Evolutionary conservation across 2,888 invertebrate species (phyloP).

Genomic region (Epistrophe grossulariae): DNA sequence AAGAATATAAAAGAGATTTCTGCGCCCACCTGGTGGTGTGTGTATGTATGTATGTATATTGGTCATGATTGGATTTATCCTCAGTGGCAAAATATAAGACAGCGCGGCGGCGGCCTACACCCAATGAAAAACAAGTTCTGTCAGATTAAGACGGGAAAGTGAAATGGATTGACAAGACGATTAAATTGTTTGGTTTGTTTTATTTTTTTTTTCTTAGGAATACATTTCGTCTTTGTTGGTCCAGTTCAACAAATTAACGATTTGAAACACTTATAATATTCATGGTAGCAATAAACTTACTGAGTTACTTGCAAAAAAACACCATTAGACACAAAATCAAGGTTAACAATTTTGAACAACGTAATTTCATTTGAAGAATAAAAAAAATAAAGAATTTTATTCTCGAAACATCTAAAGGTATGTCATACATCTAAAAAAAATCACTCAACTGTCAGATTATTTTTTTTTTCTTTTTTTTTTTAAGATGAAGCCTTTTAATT

Average conservation of each 20-base stretch:
- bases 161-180: constrained; percentile 46
- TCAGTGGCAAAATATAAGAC: background rate
- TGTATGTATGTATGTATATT: background rate
- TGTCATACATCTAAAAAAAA: background rate
- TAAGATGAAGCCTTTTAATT: background rate
- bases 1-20: constrained; percentile 2
- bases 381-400: too few relatives aligned
- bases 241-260: background rate
- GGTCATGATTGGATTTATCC: constrained; percentile 9
- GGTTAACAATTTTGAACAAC: background rate
- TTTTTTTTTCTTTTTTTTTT: background rate
- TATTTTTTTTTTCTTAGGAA: background rate
- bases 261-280: constrained; percentile 2
- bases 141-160: constrained; percentile 12
- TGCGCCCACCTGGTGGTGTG: constrained; percentile 32
- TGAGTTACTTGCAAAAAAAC: background rate
- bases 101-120: constrained; percentile 11
- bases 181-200: constrained; percentile 21
- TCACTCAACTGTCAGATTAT: constrained; percentile 37
- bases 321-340: background rate
- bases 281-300: background rate
- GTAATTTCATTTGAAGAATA: background rate
- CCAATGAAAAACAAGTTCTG: constrained; percentile 7
- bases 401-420: background rate
- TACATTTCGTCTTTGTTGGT: background rate